Base-by-base conservation (phyloP, 2,888 invertebrate species). In the Sisyra terminalis region DNA sequence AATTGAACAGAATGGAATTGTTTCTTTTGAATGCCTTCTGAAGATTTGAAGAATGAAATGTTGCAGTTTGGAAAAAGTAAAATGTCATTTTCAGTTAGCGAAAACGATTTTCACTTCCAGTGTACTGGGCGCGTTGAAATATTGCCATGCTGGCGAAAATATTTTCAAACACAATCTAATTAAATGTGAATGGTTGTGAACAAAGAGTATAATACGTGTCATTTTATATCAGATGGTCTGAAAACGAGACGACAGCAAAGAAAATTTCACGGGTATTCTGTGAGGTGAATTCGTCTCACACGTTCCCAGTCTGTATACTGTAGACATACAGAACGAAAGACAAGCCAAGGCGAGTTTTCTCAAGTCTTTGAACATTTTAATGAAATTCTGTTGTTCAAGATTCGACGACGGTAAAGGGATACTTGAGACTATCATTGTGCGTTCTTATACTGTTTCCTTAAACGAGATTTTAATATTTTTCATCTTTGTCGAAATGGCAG, bases 371-470 rank as follows among this genome's bases (percentile, higher is more conserved):
- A 15, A 13, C 34, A 34, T 34, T 34, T 34, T 34, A 34, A 34
- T 34, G 34, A 34, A 34, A 34, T 34, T 34, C 34, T 34, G 34
- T 34, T 34, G 34, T 34, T 34, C 34, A 34, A 15, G 8, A 15
- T 14, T 34, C 13, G 15, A 15, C 34, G 34, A 24, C 7, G 24
- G 5, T 24, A 24, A 24, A 24, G 24, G 24, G 24, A 24, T 24
- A 24, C 24, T 24, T 24, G 24, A 24, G 24, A 24, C 24, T 5
- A 24, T 24, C 24, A 24, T 24, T 24, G 24, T 24, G 24, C 24
- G 24, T 24, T 24, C 24, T 24, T 24, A 24, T 11, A 34, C 34
- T 34, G 13, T 13, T 34, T 15, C 34, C 15, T 15, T 13, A 34
- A 34, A 15, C 14, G 34, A 13, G 34, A 34, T n/a, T 13, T 34